These are phyloP conservation scores for Leuciscus idus DNA, from an alignment of 2,113 vertebrate species.

Conservation along the genomic window DNA sequence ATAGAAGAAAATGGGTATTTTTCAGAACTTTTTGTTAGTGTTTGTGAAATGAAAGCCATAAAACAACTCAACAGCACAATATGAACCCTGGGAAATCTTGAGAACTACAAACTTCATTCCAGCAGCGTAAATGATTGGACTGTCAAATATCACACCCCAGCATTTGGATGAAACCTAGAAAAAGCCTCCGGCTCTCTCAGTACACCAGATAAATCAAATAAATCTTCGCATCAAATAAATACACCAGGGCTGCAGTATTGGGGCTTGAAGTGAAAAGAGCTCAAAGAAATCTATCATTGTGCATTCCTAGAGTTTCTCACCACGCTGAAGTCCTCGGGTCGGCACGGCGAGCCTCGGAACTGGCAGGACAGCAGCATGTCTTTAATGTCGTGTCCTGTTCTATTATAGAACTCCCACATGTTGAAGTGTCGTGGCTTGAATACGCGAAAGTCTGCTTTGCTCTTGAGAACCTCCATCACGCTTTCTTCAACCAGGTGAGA, in stretches of 20 bases:
- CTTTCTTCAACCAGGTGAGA: slow-evolving; percentile 92
- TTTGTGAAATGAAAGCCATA: slow-evolving; percentile 5
- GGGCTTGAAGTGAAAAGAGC: background rate
- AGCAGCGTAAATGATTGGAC: background rate
- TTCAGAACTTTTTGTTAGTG: background rate
- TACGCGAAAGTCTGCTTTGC: slow-evolving; percentile 94
- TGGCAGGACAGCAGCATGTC: slow-evolving; percentile 96
- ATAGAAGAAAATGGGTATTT: background rate
- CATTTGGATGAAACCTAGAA: slow-evolving; percentile 22
- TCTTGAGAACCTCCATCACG: slow-evolving; percentile 91
- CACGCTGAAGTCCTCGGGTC: slow-evolving; percentile 92
- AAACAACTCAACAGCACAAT: background rate
- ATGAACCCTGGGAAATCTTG: slow-evolving; percentile 21
- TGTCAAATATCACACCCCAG: slow-evolving; percentile 16
- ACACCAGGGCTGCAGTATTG: background rate
- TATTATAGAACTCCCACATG: slow-evolving; percentile 96
- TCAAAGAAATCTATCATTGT: background rate
- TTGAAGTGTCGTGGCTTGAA: slow-evolving; percentile 98
- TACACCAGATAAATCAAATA: background rate
- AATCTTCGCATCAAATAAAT: slow-evolving; percentile 42
- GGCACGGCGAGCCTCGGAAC: slow-evolving; percentile 88
- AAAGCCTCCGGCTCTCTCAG: slow-evolving; percentile 7
- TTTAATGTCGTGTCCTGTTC: slow-evolving; percentile 91
- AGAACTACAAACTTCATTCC: slow-evolving; percentile 24
- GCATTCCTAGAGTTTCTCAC: slow-evolving; percentile 75